Base-by-base conservation (phyloP, 2,888 invertebrate species). In the Ashinkailepas kermadecensis region DNA sequence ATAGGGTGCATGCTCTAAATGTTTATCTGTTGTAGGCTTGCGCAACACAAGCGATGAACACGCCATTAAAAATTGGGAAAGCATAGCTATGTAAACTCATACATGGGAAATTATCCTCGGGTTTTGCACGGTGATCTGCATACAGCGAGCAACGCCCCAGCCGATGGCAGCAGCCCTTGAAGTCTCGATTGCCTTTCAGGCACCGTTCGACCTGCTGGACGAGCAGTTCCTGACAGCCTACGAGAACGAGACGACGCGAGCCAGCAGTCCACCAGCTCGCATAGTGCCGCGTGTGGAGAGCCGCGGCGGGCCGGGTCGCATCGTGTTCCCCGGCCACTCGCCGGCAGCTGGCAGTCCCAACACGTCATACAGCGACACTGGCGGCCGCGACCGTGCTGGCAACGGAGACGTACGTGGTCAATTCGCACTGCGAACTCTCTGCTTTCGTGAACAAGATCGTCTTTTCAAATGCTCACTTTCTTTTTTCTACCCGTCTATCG, bases 271-370 rank as follows among this genome's bases (percentile, higher is more conserved):
- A 87, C 84, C 64, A 80, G 79, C 62, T 59, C 79, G 8, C 65
- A 81, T 2, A 81, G 86, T 54, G n/a, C 3, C 81, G 9, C 78
- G 81, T 15, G 59, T 11, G 15, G 74, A 21, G 21, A 65, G 70
- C 67, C 81, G 80, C 23, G 80, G 81, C 8, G 81, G 83, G 23
- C 83, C 83, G n/a, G 81, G 94, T 67, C 94, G 94, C 83, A 92
- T 95, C 85, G 95, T 95, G 87, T 95, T 95, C 88, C 95, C 95
- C 15, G 95, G 95, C 87, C 93, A 95, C 81, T 95, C 95, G 88
- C 95, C 95, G 54, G 81, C 82, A 12, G 82, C 82, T 59, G 92
- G 93, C 84, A 91, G 39, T 39, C 39, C 82, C 74, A 92, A 93
- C 84, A 95, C 89, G 93, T 93, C 84, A 94, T 94, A 80, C 94